Percentiles rank a stretch among this genome's conserved stretches.
phyloP scores from a whole-genome alignment of 2,797 vertebrate species.

The Cichlasoma orientale region DNA sequence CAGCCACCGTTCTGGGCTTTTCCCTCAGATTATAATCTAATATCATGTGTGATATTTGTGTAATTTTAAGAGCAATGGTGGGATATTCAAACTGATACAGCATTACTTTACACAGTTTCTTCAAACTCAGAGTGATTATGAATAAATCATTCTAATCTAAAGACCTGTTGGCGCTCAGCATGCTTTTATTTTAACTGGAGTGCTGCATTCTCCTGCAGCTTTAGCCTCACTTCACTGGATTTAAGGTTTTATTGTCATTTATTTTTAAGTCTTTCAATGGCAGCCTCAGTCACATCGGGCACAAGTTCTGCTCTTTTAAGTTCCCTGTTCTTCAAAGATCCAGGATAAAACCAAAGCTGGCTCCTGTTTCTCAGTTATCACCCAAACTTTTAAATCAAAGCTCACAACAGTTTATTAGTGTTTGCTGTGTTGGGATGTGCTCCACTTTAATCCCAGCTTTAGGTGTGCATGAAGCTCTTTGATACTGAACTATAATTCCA shows the following conservation, averaged over 20 bases:
- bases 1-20: too few relatives aligned
- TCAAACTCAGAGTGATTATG: background rate
- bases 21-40: background rate
- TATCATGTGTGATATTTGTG: background rate
- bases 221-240: too few relatives aligned
- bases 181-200: background rate
- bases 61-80: background rate
- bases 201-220: background rate
- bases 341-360: too few relatives aligned
- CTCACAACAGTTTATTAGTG: background rate
- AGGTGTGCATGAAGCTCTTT: background rate
- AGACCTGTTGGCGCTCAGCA: background rate
- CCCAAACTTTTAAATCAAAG: too few relatives aligned
- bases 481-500: background rate
- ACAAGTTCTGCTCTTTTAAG: too few relatives aligned
- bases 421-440: background rate
- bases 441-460: too few relatives aligned
- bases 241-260: too few relatives aligned
- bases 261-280: too few relatives aligned
- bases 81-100: background rate
- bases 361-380: too few relatives aligned
- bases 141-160: accelerated
- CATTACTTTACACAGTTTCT: background rate
- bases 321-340: too few relatives aligned
- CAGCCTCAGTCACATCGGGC: too few relatives aligned